A percentile compares a stretch with the other conserved stretches of the same genome.
Conservation (phyloP, 2,797 vertebrate species). For the Oophaga sylvatica region DNA sequence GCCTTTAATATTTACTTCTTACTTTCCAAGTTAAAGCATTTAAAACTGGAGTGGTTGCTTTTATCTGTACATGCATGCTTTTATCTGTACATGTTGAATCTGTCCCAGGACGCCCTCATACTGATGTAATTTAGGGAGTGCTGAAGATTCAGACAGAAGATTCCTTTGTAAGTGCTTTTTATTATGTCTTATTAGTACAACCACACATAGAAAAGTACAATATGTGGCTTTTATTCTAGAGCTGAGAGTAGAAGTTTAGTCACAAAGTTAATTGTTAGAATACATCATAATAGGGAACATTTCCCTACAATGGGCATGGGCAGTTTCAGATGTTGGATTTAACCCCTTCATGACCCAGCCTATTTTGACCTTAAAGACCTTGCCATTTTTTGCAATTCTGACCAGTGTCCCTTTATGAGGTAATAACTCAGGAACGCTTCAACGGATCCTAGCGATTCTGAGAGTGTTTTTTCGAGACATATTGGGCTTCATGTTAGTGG, state of each 20-base stretch:
- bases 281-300: background rate
- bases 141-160: constrained; percentile 44
- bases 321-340: background rate
- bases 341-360: too few relatives aligned
- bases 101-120: constrained; percentile 36
- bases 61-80: constrained; percentile 37
- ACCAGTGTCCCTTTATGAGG: too few relatives aligned
- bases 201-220: constrained; percentile 9
- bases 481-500: too few relatives aligned
- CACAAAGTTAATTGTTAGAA: constrained; percentile 20
- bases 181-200: constrained; percentile 38
- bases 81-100: constrained; percentile 19
- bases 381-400: too few relatives aligned
- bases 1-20: constrained; percentile 25
- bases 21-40: constrained; percentile 24
- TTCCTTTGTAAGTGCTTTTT: constrained; percentile 32
- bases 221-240: constrained; percentile 15
- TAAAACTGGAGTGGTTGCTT: constrained; percentile 29
- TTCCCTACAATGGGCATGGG: background rate
- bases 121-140: constrained; percentile 24
- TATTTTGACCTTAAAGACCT: too few relatives aligned
- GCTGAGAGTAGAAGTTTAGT: constrained; percentile 1
- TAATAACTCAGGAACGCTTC: too few relatives aligned
- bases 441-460: too few relatives aligned
- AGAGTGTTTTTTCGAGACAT: too few relatives aligned